These are phyloP conservation scores for Tetramorium parvispinum DNA, from an alignment of 1,140 invertebrate species.

Conservation along the genomic window DNA sequence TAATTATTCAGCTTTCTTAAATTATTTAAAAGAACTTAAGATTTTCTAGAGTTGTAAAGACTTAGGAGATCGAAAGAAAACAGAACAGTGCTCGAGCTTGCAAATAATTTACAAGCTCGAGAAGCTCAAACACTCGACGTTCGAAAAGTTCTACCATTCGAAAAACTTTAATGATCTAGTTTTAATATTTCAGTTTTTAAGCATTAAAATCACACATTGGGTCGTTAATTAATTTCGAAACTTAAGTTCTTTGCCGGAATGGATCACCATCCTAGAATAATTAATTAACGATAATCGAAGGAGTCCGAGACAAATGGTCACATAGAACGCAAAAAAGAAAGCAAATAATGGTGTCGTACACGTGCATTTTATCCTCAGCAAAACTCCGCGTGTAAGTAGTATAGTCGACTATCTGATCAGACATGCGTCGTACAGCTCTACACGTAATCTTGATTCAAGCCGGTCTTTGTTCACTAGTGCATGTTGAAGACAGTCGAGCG, in stretches of 20 bases:
- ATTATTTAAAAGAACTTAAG: background rate
- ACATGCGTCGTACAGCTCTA: constrained; percentile 56
- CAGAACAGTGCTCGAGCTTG: too few species aligned
- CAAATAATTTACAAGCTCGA: background rate
- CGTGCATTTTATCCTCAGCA: constrained; percentile 34
- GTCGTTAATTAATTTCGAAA: background rate
- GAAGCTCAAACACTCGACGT: background rate
- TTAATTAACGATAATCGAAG: background rate
- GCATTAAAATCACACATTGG: background rate
- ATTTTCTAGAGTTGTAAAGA: background rate
- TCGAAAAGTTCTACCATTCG: background rate
- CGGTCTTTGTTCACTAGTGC: constrained; percentile 49
- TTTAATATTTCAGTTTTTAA: background rate
- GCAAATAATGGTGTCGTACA: background rate
- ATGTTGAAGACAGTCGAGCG: constrained; percentile 1
- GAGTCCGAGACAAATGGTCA: background rate
- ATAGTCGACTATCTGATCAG: constrained; percentile 59
- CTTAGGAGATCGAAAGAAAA: background rate
- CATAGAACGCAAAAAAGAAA: background rate
- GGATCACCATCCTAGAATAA: too few species aligned
- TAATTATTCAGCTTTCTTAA: background rate
- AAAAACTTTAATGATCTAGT: background rate
- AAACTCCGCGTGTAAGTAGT: constrained; percentile 58
- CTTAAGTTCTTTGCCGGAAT: background rate
- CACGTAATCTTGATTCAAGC: constrained; percentile 51